Evolutionary conservation across 2,797 vertebrate genomes (phyloP), one percentile per base, ranked within the genome.

Genomic region (Leptodactylus fallax): DNA sequence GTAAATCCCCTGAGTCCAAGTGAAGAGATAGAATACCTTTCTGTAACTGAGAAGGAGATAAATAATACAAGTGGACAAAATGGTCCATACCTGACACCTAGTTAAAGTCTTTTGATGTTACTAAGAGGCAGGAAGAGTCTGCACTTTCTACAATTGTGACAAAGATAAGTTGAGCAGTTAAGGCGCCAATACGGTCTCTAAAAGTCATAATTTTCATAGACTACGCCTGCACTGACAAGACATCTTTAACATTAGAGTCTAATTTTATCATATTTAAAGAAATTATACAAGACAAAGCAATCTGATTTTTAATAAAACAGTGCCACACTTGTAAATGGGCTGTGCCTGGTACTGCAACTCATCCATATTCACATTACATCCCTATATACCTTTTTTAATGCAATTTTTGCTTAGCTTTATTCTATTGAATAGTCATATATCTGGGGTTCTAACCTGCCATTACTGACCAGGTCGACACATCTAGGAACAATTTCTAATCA

Each of bases 41-140:
- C 36, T 85, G n/a, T 9, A 16, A 49, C 45, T 49, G 56, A 63
- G 56, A 49, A 47, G n/a, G 45, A 49, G 76, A 76, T 76, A 85
- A 85, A 85, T 61, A 85, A 85, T 76, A 85, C 36, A 85, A 76
- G 36, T n/a, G 23, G 56, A 63, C 71, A 85, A 61, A 85, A 74
- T 77, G 69, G 82, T 9, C 27, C 25, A 47, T 23, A 61, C 27
- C 55, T 45, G 67, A 83, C 27, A 72, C 45, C 65, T 72, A 72
- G 67, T 21, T 27, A 36, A 23, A 83, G 23, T 49, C 23, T n/a
- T 83, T 83, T 58, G 63, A 71, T 71, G 63, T 21, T 83, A 17
- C 25, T 58, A 49, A 61, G 72, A 58, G 67, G 16, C 81, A 74
- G 19, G 36, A 17, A 61, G 36, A 21, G 55, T 76, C 36, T 45